Conservation (phyloP, 1,140 invertebrate genomes). For the Sitophilus oryzae region DNA sequence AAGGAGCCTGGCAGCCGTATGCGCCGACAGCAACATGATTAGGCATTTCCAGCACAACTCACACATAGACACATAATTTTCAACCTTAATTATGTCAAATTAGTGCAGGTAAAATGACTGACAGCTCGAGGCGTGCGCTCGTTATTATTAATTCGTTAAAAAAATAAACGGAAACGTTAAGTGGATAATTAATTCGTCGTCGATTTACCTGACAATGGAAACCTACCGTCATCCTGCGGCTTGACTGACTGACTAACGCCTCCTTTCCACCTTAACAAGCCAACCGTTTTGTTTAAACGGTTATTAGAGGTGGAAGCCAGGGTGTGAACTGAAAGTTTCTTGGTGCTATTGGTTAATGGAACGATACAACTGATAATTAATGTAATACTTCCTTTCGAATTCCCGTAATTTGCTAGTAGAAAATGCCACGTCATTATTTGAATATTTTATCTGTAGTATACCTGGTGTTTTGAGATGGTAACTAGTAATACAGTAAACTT, state of each 20-base stretch:
- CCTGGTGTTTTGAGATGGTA: too few relatives aligned
- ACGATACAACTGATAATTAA: too few relatives aligned
- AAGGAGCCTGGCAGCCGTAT: neutral
- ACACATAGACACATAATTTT: slow-evolving; percentile 8
- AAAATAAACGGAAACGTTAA: slow-evolving; percentile 24
- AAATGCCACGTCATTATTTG: too few relatives aligned
- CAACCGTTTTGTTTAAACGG: slow-evolving; percentile 4
- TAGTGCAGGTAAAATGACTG: slow-evolving; percentile 25
- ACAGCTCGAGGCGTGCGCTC: slow-evolving; percentile 15
- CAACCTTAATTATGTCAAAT: slow-evolving; percentile 27
- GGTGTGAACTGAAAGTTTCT: too few relatives aligned
- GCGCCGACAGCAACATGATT: slow-evolving; percentile 17
- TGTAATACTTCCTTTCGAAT: too few relatives aligned
- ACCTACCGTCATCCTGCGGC: slow-evolving; percentile 24
- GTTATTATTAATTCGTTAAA: slow-evolving; percentile 27
- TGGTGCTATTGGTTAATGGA: too few relatives aligned
- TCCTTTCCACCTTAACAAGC: slow-evolving; percentile 10
- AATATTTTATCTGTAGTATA: too few relatives aligned
- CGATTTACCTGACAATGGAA: slow-evolving; percentile 24
- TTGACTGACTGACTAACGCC: too few relatives aligned
- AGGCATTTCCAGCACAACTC: slow-evolving; percentile 17
- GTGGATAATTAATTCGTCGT: slow-evolving; percentile 26
- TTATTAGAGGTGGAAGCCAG: slow-evolving; percentile 9
- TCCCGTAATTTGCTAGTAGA: too few relatives aligned
- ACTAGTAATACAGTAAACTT: too few relatives aligned